Conservation (phyloP, 2,888 invertebrate species). For the Atherix ibis region DNA sequence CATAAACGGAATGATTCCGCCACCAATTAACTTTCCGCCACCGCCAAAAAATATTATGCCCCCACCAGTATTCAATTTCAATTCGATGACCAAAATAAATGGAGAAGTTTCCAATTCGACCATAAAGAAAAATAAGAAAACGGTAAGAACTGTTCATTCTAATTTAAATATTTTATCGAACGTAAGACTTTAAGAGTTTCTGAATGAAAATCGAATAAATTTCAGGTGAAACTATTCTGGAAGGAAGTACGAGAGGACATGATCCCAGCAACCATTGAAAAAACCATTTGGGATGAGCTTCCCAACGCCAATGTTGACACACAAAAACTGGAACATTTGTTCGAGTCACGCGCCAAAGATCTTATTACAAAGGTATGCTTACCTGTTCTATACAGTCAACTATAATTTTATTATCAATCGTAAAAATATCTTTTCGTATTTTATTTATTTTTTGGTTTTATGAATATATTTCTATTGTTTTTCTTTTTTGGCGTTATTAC, state of each 20-base stretch:
- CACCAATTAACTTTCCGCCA: slow-evolving; percentile 33
- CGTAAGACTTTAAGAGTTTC: not conserved
- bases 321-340: slow-evolving; percentile 85
- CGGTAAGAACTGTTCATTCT: slow-evolving; percentile 38
- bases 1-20: slow-evolving; percentile 24
- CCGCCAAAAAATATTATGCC: slow-evolving; percentile 36
- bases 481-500: too few relatives aligned
- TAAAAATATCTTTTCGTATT: not conserved
- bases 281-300: slow-evolving; percentile 85
- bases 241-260: slow-evolving; percentile 68
- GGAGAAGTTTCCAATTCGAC: slow-evolving; percentile 29
- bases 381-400: not conserved
- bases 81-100: slow-evolving; percentile 15
- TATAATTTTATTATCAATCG: too few relatives aligned
- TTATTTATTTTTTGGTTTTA: too few relatives aligned
- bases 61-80: slow-evolving; percentile 35
- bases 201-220: not conserved
- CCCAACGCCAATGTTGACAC: slow-evolving; percentile 74
- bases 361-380: slow-evolving; percentile 72
- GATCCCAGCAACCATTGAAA: slow-evolving; percentile 42
- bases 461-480: too few relatives aligned
- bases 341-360: slow-evolving; percentile 93
- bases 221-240: slow-evolving; percentile 77
- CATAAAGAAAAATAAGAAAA: slow-evolving; percentile 81
- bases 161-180: slow-evolving; percentile 1